Percentiles rank a stretch among this genome's conserved stretches.
phyloP scores from a whole-genome alignment of 2,888 invertebrate species.

The Ophion ellenae region DNA sequence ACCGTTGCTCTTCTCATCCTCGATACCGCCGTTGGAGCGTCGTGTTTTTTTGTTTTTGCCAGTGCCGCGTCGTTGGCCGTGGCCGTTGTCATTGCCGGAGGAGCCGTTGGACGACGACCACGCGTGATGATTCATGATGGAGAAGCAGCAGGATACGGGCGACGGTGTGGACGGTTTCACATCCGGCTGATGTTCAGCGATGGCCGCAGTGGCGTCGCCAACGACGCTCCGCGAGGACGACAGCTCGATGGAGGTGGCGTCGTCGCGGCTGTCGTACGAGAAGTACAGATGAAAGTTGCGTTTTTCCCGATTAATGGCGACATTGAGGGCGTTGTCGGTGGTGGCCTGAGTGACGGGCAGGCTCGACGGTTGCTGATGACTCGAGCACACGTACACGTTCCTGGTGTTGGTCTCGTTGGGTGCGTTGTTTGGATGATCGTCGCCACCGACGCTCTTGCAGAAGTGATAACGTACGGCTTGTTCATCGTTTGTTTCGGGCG shows the following conservation, averaged over 20 bases:
- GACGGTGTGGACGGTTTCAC: conserved; percentile 80
- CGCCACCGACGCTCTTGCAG: conserved; percentile 69
- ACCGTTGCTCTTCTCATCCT: conserved; percentile 53
- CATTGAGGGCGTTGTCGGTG: conserved; percentile 5
- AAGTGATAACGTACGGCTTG: conserved; percentile 74
- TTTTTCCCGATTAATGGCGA: conserved; percentile 57
- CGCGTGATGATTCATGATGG: conserved; percentile 73
- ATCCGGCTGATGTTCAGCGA: conserved; percentile 66
- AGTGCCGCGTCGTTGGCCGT: conserved; percentile 42
- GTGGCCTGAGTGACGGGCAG: neutral
- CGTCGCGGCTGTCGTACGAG: conserved; percentile 78
- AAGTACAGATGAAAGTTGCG: conserved; percentile 80
- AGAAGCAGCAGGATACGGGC: conserved; percentile 81
- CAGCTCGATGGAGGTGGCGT: conserved; percentile 78
- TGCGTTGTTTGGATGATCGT: conserved; percentile 24
- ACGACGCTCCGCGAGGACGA: conserved; percentile 72
- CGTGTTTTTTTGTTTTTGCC: conserved; percentile 60
- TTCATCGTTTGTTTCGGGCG: conserved; percentile 19
- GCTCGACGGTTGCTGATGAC: conserved; percentile 65
- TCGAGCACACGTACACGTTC: conserved; percentile 76
- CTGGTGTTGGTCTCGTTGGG: conserved; percentile 60
- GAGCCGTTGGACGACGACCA: conserved; percentile 50
- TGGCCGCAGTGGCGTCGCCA: conserved; percentile 39
- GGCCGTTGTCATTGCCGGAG: conserved; percentile 56
- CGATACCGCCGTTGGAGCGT: conserved; percentile 50